A percentile compares a stretch with the other conserved stretches of the same genome.
These are phyloP conservation scores for Drosophila mayaguana DNA, from an alignment of 2,888 invertebrate species.

Conservation along the genomic window DNA sequence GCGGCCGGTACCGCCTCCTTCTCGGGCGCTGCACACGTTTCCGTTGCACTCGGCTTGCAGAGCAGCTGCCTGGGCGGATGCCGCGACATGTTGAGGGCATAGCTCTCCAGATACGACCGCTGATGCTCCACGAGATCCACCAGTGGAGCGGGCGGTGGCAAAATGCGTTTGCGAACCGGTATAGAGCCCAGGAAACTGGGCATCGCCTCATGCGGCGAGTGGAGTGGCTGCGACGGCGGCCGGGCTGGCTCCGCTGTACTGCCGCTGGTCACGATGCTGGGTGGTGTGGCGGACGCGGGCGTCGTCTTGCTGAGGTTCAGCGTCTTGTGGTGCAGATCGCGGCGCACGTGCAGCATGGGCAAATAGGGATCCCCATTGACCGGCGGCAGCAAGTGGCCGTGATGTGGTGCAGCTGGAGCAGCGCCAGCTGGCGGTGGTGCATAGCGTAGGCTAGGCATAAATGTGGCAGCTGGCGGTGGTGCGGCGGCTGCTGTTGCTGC, in stretches of 20 bases:
- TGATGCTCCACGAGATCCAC: conserved; percentile 72
- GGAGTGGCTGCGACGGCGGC: conserved; percentile 82
- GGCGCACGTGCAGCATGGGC: conserved; percentile 90
- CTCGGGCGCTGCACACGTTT: conserved; percentile 80
- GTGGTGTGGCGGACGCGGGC: conserved; percentile 41
- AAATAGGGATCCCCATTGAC: conserved; percentile 83
- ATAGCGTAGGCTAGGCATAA: conserved; percentile 47
- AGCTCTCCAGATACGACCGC: conserved; percentile 63
- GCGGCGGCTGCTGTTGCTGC: not conserved
- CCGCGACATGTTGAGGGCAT: conserved; percentile 83
- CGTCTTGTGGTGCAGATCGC: conserved; percentile 89
- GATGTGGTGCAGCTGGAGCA: conserved; percentile 42
- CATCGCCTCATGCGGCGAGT: conserved; percentile 83
- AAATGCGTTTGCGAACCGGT: conserved; percentile 83
- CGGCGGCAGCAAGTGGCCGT: conserved; percentile 58
- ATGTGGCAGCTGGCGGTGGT: conserved; percentile 8
- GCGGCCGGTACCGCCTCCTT: conserved; percentile 77
- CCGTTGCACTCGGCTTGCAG: conserved; percentile 55
- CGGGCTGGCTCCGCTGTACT: conserved; percentile 66
- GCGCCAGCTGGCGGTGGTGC: conserved; percentile 52
- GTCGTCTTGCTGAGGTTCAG: conserved; percentile 68
- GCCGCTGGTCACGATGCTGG: conserved; percentile 41
- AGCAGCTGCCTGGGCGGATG: conserved; percentile 76
- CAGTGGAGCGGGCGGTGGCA: conserved; percentile 65
- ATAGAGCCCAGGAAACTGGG: conserved; percentile 85